phyloP scores from a whole-genome alignment of 1,140 invertebrate genomes.

The Solenopsis invicta region DNA sequence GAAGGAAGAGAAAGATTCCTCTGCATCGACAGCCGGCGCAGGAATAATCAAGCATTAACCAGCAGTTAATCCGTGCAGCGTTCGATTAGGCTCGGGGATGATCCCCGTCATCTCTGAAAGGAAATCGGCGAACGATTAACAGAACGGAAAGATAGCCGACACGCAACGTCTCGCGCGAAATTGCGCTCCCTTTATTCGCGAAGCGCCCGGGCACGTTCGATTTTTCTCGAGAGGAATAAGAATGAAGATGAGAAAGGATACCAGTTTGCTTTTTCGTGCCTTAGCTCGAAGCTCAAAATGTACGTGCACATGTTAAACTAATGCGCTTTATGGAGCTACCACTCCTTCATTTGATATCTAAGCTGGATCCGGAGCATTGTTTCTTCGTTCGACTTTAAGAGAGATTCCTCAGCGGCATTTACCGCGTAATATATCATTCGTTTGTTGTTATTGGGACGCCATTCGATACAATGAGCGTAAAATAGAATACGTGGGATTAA shows the following conservation, averaged over 20 bases:
- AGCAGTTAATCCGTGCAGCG: neutral
- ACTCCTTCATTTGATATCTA: slow-evolving; percentile 30
- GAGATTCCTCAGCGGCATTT: neutral
- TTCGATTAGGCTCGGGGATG: slow-evolving; percentile 48
- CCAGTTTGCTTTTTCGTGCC: slow-evolving; percentile 1
- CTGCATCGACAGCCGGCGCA: neutral
- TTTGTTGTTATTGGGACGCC: slow-evolving; percentile 43
- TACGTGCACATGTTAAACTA: slow-evolving; percentile 15
- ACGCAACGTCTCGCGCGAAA: slow-evolving; percentile 17
- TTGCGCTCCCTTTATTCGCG: slow-evolving; percentile 10
- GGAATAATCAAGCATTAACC: slow-evolving; percentile 22
- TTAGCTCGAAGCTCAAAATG: slow-evolving; percentile 36
- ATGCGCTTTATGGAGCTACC: slow-evolving; percentile 32
- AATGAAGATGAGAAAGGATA: slow-evolving; percentile 5
- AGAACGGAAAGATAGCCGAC: slow-evolving; percentile 36
- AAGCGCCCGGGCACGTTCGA: neutral
- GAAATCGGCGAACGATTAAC: slow-evolving; percentile 42
- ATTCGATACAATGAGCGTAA: slow-evolving; percentile 15
- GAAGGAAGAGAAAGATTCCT: neutral
- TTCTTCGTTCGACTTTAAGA: neutral
- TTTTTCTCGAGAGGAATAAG: slow-evolving; percentile 13
- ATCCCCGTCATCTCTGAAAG: slow-evolving; percentile 27
- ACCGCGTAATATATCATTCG: slow-evolving; percentile 38
- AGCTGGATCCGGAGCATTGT: slow-evolving; percentile 38
- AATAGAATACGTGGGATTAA: slow-evolving; percentile 45